Conservation (phyloP, 2,888 invertebrate genomes). For the Acanthopleura granulata region DNA sequence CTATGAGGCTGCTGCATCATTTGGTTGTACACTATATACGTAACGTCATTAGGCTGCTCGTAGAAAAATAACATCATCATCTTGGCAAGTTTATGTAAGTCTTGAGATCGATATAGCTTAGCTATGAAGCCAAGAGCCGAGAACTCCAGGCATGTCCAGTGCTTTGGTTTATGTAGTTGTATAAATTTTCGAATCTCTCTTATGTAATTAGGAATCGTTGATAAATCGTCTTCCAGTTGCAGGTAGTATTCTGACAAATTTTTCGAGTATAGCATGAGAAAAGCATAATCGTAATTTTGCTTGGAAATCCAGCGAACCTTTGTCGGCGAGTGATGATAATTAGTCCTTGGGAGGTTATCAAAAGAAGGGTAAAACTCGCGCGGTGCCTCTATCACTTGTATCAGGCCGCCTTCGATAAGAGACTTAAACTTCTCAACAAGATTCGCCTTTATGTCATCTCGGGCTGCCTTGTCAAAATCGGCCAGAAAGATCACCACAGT, state of each 20-base stretch:
- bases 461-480: conserved; percentile 43
- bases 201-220: conserved; percentile 59
- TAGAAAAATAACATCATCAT: conserved; percentile 62
- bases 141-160: conserved; percentile 54
- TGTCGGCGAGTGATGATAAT: conserved; percentile 59
- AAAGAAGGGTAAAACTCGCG: conserved; percentile 43
- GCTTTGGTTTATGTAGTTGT: conserved; percentile 39
- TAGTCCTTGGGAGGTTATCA: conserved; percentile 42
- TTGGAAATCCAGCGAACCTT: conserved; percentile 68
- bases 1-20: conserved; percentile 38
- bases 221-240: conserved; percentile 69
- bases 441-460: conserved; percentile 27
- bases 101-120: conserved; percentile 43
- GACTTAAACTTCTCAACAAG: conserved; percentile 38
- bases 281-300: conserved; percentile 69
- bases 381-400: conserved; percentile 64
- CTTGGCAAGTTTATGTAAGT: conserved; percentile 43
- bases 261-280: conserved; percentile 62
- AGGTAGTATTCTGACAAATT: conserved; percentile 65
- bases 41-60: conserved; percentile 51
- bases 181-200: conserved; percentile 64
- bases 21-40: conserved; percentile 44
- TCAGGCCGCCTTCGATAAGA: conserved; percentile 45
- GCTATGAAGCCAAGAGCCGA: conserved; percentile 55
- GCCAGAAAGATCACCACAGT: conserved; percentile 67